Percentiles rank a stretch among this genome's conserved stretches.
Evolutionary conservation across 2,797 vertebrate species (phyloP).

Genomic region (Diplodus sargus): DNA sequence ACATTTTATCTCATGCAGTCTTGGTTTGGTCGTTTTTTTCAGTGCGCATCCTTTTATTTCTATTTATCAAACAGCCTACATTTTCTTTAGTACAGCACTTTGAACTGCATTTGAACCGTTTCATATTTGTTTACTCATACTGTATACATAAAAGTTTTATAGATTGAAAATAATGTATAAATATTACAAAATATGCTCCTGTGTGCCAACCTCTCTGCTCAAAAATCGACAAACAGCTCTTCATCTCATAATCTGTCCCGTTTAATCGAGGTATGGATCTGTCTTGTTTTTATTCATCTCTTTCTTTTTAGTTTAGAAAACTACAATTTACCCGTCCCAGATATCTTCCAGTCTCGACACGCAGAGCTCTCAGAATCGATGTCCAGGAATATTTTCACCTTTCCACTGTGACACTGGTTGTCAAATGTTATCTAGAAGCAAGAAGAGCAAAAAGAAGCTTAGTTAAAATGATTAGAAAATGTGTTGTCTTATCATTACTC

Average conservation of each 20-base stretch:
- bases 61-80: too few relatives aligned
- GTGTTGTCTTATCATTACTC: background rate
- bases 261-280: background rate
- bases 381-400: constrained; percentile 93
- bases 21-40: too few relatives aligned
- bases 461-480: background rate
- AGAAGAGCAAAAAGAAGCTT: constrained; percentile 16
- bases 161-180: background rate
- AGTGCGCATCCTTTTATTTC: too few relatives aligned
- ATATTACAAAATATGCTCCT: background rate
- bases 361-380: constrained; percentile 87
- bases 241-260: background rate
- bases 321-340: constrained; percentile 87
- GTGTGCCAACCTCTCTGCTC: background rate
- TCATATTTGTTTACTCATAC: too few relatives aligned
- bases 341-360: constrained; percentile 91
- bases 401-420: constrained; percentile 95
- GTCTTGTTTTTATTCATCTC: too few relatives aligned
- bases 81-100: too few relatives aligned
- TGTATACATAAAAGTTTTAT: too few relatives aligned
- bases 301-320: background rate
- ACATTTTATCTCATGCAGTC: too few relatives aligned
- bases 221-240: background rate
- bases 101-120: too few relatives aligned
- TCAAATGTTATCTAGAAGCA: constrained; percentile 91